Base-by-base conservation (phyloP, 2,888 invertebrate species). In the Caenorhabditis imperialis region DNA sequence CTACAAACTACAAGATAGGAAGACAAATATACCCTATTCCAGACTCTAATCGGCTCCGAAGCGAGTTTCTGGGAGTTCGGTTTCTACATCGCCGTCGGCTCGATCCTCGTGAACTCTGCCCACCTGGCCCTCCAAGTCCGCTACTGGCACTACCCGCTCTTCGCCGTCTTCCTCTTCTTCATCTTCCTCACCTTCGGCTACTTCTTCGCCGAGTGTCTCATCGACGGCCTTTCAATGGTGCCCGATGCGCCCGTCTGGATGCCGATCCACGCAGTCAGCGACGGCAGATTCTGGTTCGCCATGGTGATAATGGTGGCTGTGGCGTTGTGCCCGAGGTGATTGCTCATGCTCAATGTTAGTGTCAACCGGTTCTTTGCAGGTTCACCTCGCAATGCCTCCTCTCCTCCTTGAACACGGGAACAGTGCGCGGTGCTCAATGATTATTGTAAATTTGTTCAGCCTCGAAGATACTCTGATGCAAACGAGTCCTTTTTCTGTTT, bases 11-110 rank as follows among this genome's bases (percentile, higher is more conserved):
- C n/a, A n/a, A n/a, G n/a, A n/a, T n/a, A n/a, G n/a, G n/a, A n/a
- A n/a, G n/a, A n/a, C n/a, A n/a, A n/a, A n/a, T n/a, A n/a, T n/a
- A n/a, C 18, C 18, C 5, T 23, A 16, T 62, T 81, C 35, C 57
- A 85, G 84, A 73, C 91, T 1, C 71, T 77, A 14, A 8, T 16
- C 7, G 70, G 62, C 1, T 58, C 81, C 1, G 61, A 62, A 81
- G 92, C 93, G 25, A 96, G 94, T 84, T 91, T 96, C 70, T 95
- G 94, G 93, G 92, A 93, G 89, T 96, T 95, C 90, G 97, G 96
- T 65, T 92, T 94, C 60, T 92, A 93, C 30, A 92, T 94, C 78
- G 93, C 94, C 88, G 94, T 94, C 16, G 92, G 93, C 81, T 94
- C 95, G 88, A 93, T 97, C 88, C 91, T 94, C 86, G 92, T 94